Base-by-base conservation (phyloP, 2,113 vertebrate genomes). In the Gymnocephalus cernua region DNA sequence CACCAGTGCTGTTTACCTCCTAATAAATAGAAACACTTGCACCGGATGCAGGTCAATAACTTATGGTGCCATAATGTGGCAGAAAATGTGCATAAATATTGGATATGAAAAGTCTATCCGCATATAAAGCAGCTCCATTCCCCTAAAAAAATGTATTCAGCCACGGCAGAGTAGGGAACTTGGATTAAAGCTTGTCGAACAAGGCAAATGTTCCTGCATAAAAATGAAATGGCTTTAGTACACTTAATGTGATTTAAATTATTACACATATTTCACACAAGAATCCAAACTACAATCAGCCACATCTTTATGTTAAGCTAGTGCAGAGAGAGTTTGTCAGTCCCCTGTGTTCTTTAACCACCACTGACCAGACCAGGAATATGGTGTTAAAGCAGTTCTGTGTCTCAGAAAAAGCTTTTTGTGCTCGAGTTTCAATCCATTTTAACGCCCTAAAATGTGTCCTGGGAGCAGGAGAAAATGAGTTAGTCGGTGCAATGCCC, bases 381-480 rank as follows among this genome's bases (percentile, higher is more conserved):
- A 54, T 2, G 56, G 38, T 41, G 59, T 86, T 82, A 76, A 79
- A 92, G 84, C 71, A 54, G 81, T 81, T 85, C 53, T 78, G 68
- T 71, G 70, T 85, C 72, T 75, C 76, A 41, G 64, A 80, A 84
- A 44, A 88, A 87, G 79, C 84, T 86, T 88, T 86, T 77, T 80
- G 77, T 35, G 58, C 71, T 80, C 1, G 15, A 78, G 80, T 89
- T 91, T 77, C 87, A 83, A 91, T 92, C 89, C 83, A 89, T 91
- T 92, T 86, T 81, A 73, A 73, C 73, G 71, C 62, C 48, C 77
- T 90, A 85, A 93, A 91, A 89, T 76, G 83, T 16, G 77, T 90
- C 87, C 35, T 53, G 91, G 90, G 91, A 93, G 63, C 77, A 4
- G 21, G 74, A 72, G 82, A 88, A 86, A 92, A 90, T 86, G 80